Evolutionary conservation across 2,888 invertebrate species (phyloP), one percentile per base, ranked within the genome.

Genomic region (Caenorhabditis zanzibari): DNA sequence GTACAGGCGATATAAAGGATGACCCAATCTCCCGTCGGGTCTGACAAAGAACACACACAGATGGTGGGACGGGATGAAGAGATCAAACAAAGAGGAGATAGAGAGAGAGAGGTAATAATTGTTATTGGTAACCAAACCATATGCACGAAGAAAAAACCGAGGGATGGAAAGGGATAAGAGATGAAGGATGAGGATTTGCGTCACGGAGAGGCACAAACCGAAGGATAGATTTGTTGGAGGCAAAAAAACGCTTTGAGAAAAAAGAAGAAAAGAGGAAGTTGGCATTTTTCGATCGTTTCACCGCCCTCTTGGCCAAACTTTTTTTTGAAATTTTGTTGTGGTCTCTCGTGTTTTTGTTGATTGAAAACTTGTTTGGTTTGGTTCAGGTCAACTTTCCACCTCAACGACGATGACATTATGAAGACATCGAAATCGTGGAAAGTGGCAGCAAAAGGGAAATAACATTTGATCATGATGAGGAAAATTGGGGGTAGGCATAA

Each of bases 61-160:
- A 47, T 44, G 63, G 71, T 24, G 10, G 58, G 59, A 38, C 61
- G 19, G 56, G 63, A 38, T 54, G 64, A 52, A 64, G 56, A 47
- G 74, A 56, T 63, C 52, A 54, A 64, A 56, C 28, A 64, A 64
- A 69, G 58, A 49, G 66, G 49, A 38, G n/a, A n/a, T n/a, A 35
- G 41, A 68, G 44, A 19, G 59, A 44, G 32, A 58, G 41, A 68
- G 59, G 59, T 68, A 68, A 68, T 76, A 68, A 79, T 49, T 71
- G 77, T 63, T 77, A 71, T 79, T 72, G 64, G 77, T 71, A 58
- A 63, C 54, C 61, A 52, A 73, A 73, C 64, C 66, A 75, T 75
- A 56, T 75, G 75, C 58, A 59, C 32, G 41, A 12, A 38, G 32
- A 28, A 32, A 58, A 44, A 52, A 63, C 52, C 41, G 14, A 68